Base-by-base conservation (phyloP, 1,140 invertebrate species). In the Caerostris darwini region DNA sequence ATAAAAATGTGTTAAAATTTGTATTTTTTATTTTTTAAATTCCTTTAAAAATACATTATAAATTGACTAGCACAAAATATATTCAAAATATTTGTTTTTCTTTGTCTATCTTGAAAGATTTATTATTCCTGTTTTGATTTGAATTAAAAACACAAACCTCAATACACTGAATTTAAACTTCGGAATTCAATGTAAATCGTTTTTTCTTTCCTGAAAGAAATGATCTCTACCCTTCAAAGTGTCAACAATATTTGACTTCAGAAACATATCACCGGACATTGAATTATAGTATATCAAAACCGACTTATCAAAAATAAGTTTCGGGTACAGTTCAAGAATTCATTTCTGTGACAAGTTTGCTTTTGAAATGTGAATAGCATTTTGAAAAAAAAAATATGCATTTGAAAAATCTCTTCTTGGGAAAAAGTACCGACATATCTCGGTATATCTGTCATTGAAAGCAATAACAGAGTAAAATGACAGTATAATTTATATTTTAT, bases 281-380 rank as follows among this genome's bases (percentile, higher is more conserved):
- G 85, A 87, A 61, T 87, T 87, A 87, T 87, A 57, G 85, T 64
- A 59, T 87, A 57, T 87, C 85, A 87, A n/a, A 59, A 87, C 71
- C 71, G 71, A 77, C 71, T 77, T 77, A 77, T 77, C 71, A 77
- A 77, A 77, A 77, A 77, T 77, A 77, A 77, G 71, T 77, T 77
- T 77, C 34, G 34, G 34, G 34, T 77, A 77, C 71, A 77, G 34
- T 77, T 77, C 34, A 34, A 77, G 71, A 50, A 77, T 77, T 34
- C 71, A 77, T 77, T 77, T 77, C 71, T 12, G 53, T 77, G 71
- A 77, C 71, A 77, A 77, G 71, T 77, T 77, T 77, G 71, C 71
- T 77, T 77, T 77, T 77, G 71, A 77, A 77, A 77, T 77, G 71
- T 77, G 71, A 77, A 34, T 77, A 50, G 71, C 34, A 12, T 77